phyloP scores from a whole-genome alignment of 2,888 invertebrate genomes.

The Trisateles emortualis region DNA sequence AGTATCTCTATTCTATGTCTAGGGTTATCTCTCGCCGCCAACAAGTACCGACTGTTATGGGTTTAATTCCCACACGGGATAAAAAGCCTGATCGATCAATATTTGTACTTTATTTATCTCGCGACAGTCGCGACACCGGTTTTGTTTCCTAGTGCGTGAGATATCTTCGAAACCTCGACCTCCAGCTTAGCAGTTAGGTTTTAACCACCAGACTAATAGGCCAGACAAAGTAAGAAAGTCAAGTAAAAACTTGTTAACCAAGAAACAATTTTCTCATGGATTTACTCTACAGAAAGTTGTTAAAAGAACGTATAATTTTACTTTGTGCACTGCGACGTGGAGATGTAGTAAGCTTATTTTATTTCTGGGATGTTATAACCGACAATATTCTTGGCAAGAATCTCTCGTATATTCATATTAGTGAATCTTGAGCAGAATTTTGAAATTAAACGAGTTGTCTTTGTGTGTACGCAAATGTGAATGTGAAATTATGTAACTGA shows the following conservation, averaged over 20 bases:
- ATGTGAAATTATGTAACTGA: too few species aligned
- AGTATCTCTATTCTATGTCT: too few species aligned
- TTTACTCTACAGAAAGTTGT: not conserved
- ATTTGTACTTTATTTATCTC: too few species aligned
- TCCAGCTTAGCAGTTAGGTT: too few species aligned
- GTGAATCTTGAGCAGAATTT: slow-evolving; percentile 1
- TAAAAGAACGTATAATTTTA: not conserved
- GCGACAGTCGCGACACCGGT: too few species aligned
- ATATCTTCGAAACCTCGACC: too few species aligned
- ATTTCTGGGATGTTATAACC: slow-evolving; percentile 18
- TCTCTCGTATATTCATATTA: slow-evolving; percentile 11
- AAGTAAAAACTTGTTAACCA: not conserved
- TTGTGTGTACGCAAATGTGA: not conserved
- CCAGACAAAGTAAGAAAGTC: not conserved
- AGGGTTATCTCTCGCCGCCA: too few species aligned
- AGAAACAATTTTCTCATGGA: not conserved
- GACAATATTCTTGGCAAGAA: slow-evolving; percentile 17
- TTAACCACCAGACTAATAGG: too few species aligned
- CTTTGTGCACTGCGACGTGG: not conserved
- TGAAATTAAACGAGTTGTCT: not conserved
- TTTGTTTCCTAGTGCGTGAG: too few species aligned
- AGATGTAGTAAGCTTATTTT: slow-evolving; percentile 18
- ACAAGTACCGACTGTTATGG: too few species aligned
- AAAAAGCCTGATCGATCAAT: too few species aligned
- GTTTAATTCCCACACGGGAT: too few species aligned